Evolutionary conservation across 1,140 invertebrate species (phyloP), one percentile per base, ranked within the genome.

Genomic region (Cherax quadricarinatus): DNA sequence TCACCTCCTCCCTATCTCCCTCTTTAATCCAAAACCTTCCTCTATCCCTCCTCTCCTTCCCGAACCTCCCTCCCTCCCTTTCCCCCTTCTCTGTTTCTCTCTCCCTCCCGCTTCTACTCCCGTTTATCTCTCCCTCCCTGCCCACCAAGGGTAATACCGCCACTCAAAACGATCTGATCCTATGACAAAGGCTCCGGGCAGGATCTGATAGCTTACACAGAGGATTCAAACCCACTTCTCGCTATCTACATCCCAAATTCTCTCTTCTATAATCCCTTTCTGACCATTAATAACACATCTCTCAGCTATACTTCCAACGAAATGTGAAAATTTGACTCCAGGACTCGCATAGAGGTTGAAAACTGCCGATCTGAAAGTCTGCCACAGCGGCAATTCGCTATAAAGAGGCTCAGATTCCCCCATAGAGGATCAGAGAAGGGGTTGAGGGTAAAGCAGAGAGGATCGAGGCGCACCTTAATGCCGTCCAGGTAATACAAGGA

Each of bases 121-220:
- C 30, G 30, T 41, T 41, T 41, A 41, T 41, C 30, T 41, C 30
- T 41, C 30, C 30, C 30, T 41, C 30, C 30, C 30, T 41, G 30
- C 30, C 30, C 30, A 57, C 53, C 53, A 10, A 14, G n/a, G 24
- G 51, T 84, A 57, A 60, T 30, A 60, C 82, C 30, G 24, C 53
- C 82, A 84, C 82, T 84, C 82, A 84, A 62, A 84, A 53, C 57
- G 49, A 53, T 84, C 82, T 84, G 82, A 84, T 84, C 82, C 82
- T 62, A 62, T 84, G 18, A 84, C 82, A 84, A 84, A 84, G 53
- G 53, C 82, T 57, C 14, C 18, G 82, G 82, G 24, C 82, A 62
- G 53, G 82, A 84, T 84, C 53, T 62, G 82, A 84, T 84, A 84
- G 82, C 82, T 84, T 84, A 84, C 62, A 84, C 30, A 62, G 18